Evolutionary conservation across 2,797 vertebrate genomes (phyloP).

Genomic region (Phalanger gymnotis): DNA sequence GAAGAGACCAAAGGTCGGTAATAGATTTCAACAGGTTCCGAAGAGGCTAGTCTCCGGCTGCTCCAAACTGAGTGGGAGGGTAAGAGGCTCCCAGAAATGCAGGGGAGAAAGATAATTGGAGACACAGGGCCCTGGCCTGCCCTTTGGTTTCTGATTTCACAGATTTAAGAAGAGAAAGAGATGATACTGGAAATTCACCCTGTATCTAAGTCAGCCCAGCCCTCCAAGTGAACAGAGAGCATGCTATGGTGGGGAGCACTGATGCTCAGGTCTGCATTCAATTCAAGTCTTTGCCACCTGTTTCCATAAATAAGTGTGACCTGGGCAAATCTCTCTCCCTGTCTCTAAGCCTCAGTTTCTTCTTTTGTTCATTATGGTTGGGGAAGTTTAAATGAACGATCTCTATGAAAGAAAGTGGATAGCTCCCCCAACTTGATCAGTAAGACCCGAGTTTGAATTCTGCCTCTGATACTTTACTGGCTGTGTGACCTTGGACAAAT

Average conservation of each 20-base stretch:
- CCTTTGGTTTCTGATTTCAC: conserved; percentile 69
- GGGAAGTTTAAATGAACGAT: background rate
- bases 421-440: background rate
- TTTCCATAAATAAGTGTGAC: background rate
- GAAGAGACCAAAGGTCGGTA: conserved; percentile 80
- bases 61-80: background rate
- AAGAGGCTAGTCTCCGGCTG: conserved; percentile 67
- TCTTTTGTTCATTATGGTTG: background rate
- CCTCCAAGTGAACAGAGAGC: background rate
- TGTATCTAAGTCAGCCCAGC: background rate
- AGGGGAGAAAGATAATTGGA: conserved; percentile 71
- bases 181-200: conserved; percentile 57
- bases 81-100: conserved; percentile 54
- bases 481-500: background rate
- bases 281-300: background rate
- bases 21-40: conserved; percentile 78
- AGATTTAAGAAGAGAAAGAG: conserved; percentile 70
- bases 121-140: conserved; percentile 36
- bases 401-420: background rate
- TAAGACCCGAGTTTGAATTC: background rate
- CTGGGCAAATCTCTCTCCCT: background rate
- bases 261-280: background rate
- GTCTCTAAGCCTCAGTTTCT: background rate
- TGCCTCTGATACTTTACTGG: background rate
- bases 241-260: background rate